Evolutionary conservation across 2,888 invertebrate species (phyloP), one percentile per base, ranked within the genome.

Genomic region (Agrilus cyanescens): DNA sequence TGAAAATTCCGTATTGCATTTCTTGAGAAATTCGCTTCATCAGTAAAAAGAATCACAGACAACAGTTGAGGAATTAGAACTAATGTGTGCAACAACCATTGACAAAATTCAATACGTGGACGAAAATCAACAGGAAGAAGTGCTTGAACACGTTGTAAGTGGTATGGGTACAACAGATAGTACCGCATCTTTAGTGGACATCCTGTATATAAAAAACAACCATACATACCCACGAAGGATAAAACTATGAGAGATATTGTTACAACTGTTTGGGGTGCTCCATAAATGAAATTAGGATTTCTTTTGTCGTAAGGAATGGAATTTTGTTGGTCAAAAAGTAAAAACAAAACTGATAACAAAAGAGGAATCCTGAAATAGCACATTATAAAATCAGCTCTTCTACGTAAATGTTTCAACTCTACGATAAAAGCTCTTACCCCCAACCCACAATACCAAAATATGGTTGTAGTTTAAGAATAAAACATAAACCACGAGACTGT

Each of bases 401-500:
- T 25, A 3, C 10, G 25, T 4, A 25, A 20, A 10, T 25, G 10
- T 25, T 25, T 25, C 25, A n/a, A 39, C 30, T 40, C 35, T 42
- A 33, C 7, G 10, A 33, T 2, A 16, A 2, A 16, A n/a, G 12
- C 38, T 54, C 66, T 61, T 62, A 78, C 75, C 73, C 75, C 74
- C 74, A 77, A 48, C 75, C 76, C 35, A 73, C 53, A 2, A 71
- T 58, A 43, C 77, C 70, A 62, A 83, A 77, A 55, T 75, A 70
- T 1, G 85, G 85, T 67, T 84, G 82, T 2, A 89, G 60, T 38
- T 82, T 80, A 20, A 86, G 68, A 43, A 90, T 82, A 63, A 84
- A 88, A 56, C 88, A 85, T 3, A 89, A 72, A 47, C 90, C 89
- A 43, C 86, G 78, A 46, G 84, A 85, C 65, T 89, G 79, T 41